Evolutionary conservation across 92 coral and sea anemone genomes (phyloP).

Genomic region (Virgularia gustaviana): DNA sequence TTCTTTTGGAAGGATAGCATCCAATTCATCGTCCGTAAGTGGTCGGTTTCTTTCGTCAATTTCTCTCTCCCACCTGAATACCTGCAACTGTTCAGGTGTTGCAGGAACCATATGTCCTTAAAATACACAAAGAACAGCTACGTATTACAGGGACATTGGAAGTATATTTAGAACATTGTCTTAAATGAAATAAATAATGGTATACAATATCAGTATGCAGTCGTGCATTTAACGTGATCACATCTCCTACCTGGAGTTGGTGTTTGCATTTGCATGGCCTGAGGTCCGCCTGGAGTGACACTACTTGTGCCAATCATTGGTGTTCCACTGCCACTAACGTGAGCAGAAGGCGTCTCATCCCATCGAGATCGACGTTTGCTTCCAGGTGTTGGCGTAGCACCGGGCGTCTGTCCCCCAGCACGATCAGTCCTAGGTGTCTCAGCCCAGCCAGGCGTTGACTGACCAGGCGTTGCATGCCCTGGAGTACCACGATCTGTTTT

Average conservation of each 20-base stretch:
- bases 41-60: conserved; percentile 96
- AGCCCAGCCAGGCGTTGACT: conserved; percentile 98
- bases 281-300: conserved; percentile 91
- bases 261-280: conserved; percentile 99
- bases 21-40: conserved; percentile 87
- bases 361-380: conserved; percentile 94
- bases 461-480: conserved; percentile 91
- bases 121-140: not conserved
- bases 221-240: too few species aligned
- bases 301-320: conserved; percentile 97
- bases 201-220: not conserved
- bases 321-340: conserved; percentile 87
- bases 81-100: conserved; percentile 99
- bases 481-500: conserved; percentile 81
- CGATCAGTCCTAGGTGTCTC: conserved; percentile 98
- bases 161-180: not conserved
- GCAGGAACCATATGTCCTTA: conserved; percentile 86
- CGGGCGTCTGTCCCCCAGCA: conserved; percentile 93
- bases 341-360: conserved; percentile 99
- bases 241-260: conserved; percentile 83
- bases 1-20: conserved; percentile 88
- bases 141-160: not conserved
- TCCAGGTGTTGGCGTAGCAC: conserved; percentile 99
- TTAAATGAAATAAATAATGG: not conserved
- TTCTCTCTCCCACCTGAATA: conserved; percentile 97